Base-by-base conservation (phyloP, 2,888 invertebrate genomes). In the Psococerastis gibbosa region DNA sequence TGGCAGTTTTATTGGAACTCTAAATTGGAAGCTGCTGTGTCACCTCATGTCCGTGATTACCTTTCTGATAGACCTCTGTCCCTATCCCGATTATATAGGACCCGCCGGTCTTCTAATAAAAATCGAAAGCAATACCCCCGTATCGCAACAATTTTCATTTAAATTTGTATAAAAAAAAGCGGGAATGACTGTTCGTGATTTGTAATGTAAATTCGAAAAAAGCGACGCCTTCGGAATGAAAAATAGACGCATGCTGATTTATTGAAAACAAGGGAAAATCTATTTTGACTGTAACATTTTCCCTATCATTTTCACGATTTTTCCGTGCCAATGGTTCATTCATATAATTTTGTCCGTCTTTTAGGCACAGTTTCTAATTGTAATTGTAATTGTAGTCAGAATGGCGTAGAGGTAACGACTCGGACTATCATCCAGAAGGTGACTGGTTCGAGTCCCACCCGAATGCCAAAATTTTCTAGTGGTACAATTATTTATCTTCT, bases 1-100 rank as follows among this genome's bases (percentile, higher is more conserved):
- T 38, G 38, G 38, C 38, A 38, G 38, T 38, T 38, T 38, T 38
- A 38, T 38, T 38, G 38, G 38, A 38, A 38, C 38, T 38, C 38
- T 22, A 38, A 38, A 38, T 38, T 38, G 38, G 38, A 38, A 18
- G 38, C 38, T 22, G 38, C 38, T 38, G 38, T 38, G 38, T 38
- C 38, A 38, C 38, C 38, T 38, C 38, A 15, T 38, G 38, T 38
- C 13, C 22, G 13, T 11, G 6, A 27, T 27, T 27, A 11, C 11
- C 6, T n/a, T 11, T 11, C 27, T 9, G 11, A 27, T 9, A 27
- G 27, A 27, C 27, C 27, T 27, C 11, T 27, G 8, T 27, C 27
- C 27, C 13, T 20, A 38, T 38, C 20, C n/a, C n/a, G n/a, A 38
- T 20, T 18, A n/a, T 38, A 38, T 38, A 13, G 13, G 38, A 38